phyloP scores from a whole-genome alignment of 2,888 invertebrate species.

The Toxonevra muliebris region DNA sequence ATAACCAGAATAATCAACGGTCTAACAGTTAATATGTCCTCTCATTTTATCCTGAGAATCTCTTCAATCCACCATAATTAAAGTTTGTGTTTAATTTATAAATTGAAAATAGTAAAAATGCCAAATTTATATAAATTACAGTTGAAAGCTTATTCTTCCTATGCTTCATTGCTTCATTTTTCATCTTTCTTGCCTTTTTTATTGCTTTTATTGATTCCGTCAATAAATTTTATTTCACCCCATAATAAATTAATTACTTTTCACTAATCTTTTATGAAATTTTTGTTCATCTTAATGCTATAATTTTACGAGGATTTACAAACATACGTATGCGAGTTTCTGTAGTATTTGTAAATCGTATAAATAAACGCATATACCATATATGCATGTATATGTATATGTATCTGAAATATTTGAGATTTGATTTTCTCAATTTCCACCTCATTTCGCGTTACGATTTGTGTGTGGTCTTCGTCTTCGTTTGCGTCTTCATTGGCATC shows the following conservation, averaged over 20 bases:
- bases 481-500: background rate
- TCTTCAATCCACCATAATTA: too few relatives aligned
- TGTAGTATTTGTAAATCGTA: too few relatives aligned
- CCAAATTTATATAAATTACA: conserved; percentile 55
- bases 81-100: too few relatives aligned
- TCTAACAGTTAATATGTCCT: too few relatives aligned
- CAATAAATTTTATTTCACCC: conserved; percentile 49
- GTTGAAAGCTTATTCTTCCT: background rate
- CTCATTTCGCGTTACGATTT: background rate
- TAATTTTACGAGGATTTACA: too few relatives aligned
- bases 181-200: background rate
- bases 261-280: conserved; percentile 31
- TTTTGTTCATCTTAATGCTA: background rate
- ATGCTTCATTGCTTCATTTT: background rate
- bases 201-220: background rate
- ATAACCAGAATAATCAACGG: too few relatives aligned
- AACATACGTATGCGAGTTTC: too few relatives aligned
- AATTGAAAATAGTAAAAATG: conserved; percentile 49
- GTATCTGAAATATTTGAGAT: too few relatives aligned
- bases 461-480: background rate
- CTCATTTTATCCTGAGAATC: too few relatives aligned
- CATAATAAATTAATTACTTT: conserved; percentile 51
- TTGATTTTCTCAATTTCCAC: background rate
- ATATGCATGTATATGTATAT: too few relatives aligned
- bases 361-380: too few relatives aligned